Evolutionary conservation across 2,113 vertebrate genomes (phyloP), one percentile per base, ranked within the genome.

Genomic region (Sialia sialis): DNA sequence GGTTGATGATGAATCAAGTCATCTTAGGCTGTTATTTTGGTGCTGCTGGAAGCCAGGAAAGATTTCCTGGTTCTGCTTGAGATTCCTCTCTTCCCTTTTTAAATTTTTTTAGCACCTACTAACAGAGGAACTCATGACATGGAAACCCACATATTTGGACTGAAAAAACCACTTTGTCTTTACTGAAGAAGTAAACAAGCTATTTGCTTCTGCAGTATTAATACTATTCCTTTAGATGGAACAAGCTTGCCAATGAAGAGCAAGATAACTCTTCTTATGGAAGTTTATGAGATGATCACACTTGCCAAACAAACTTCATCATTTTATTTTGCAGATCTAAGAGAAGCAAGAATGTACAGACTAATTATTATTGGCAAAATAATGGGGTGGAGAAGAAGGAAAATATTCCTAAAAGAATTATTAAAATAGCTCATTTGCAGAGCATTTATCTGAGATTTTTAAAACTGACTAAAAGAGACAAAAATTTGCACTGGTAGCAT

Each of bases 231-330:
- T 84, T 76, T 62, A 56, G 41, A 62, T 48, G 21, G 82, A 86
- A 48, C 1, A 68, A 55, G 0, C 30, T 84, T 51, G 6, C 21
- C 48, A 20, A 25, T 16, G 55, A 62, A 81, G 5, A 67, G 13
- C 10, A 64, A 87, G 64, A 23, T 52, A 38, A 81, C 2, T 1
- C 4, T 74, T 51, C 5, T 77, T 48, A 30, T 1, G 21, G 39
- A 79, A 60, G 10, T 55, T 79, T 84, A 34, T 68, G 43, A 90
- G 25, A 60, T 67, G 29, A 34, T 38, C 16, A 68, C 7, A 25
- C 13, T 26, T 32, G 11, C 6, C 36, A 63, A 64, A 16, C 6
- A 82, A 87, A 54, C 0, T 63, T 18, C 11, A 16, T 13, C 0
- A 54, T 48, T 59, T 59, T 58, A 15, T 90, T 76, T 76, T 60